phyloP scores from a whole-genome alignment of 2,888 invertebrate species.

The Choreutis nemorana region DNA sequence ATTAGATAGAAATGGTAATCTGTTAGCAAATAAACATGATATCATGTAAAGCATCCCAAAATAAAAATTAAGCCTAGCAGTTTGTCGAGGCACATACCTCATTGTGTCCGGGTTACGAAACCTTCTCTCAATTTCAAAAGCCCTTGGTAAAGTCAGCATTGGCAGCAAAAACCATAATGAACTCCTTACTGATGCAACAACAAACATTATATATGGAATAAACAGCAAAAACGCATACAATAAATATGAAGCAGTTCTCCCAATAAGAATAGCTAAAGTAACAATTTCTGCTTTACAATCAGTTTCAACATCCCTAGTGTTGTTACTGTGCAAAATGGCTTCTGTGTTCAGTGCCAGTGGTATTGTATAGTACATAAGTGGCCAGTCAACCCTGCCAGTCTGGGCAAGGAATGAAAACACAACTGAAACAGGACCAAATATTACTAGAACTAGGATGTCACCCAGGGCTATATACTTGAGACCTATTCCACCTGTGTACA shows the following conservation, averaged over 20 bases:
- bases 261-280: conserved; percentile 93
- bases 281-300: conserved; percentile 92
- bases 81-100: conserved; percentile 84
- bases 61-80: conserved; percentile 89
- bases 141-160: conserved; percentile 84
- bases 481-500: conserved; percentile 97
- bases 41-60: conserved; percentile 90
- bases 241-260: conserved; percentile 89
- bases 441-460: conserved; percentile 88
- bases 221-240: conserved; percentile 90
- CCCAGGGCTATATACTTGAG: conserved; percentile 95
- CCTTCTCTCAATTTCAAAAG: conserved; percentile 89
- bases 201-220: conserved; percentile 89
- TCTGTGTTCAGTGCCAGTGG: conserved; percentile 94
- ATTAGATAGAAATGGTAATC: conserved; percentile 68
- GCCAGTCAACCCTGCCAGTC: conserved; percentile 90
- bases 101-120: conserved; percentile 83
- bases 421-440: conserved; percentile 94
- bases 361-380: conserved; percentile 91
- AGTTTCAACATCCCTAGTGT: conserved; percentile 89
- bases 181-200: conserved; percentile 84
- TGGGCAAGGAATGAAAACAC: conserved; percentile 93
- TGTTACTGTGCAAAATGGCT: conserved; percentile 94
- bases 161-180: conserved; percentile 91
- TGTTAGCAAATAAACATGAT: conserved; percentile 76